phyloP scores from a whole-genome alignment of 1,140 invertebrate genomes.

The Caerostris extrusa region DNA sequence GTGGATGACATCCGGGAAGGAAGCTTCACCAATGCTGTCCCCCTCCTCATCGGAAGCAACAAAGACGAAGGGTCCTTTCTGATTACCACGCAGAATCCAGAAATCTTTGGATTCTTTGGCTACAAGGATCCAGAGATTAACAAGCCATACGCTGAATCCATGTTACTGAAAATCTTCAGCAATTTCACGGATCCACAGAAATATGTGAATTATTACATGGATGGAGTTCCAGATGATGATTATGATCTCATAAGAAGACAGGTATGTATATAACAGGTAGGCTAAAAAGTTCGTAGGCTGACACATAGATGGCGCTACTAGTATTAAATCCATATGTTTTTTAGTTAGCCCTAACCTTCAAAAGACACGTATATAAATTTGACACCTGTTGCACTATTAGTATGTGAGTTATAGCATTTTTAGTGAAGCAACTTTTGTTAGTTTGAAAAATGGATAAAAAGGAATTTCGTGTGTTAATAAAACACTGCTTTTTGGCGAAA shows the following conservation, averaged over 20 bases:
- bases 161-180: not conserved
- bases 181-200: not conserved
- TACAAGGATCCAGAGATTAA: slow-evolving; percentile 36
- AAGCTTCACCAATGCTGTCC: not conserved
- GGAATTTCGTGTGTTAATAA: too few species aligned
- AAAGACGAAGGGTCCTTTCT: slow-evolving; percentile 11
- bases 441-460: too few species aligned
- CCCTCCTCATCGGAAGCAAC: not conserved
- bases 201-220: not conserved
- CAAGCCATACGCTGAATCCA: not conserved
- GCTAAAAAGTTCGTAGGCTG: too few species aligned
- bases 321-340: too few species aligned
- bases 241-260: not conserved
- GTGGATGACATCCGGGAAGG: not conserved
- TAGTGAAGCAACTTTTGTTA: too few species aligned
- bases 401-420: too few species aligned
- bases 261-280: not conserved
- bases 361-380: too few species aligned
- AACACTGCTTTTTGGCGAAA: too few species aligned
- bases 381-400: too few species aligned
- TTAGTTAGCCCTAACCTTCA: too few species aligned
- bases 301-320: too few species aligned
- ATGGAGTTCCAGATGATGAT: not conserved
- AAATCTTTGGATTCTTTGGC: slow-evolving; percentile 31
- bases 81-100: not conserved